Evolutionary conservation across 2,888 invertebrate genomes (phyloP).

Genomic region (Zaprionus bogoriensis): DNA sequence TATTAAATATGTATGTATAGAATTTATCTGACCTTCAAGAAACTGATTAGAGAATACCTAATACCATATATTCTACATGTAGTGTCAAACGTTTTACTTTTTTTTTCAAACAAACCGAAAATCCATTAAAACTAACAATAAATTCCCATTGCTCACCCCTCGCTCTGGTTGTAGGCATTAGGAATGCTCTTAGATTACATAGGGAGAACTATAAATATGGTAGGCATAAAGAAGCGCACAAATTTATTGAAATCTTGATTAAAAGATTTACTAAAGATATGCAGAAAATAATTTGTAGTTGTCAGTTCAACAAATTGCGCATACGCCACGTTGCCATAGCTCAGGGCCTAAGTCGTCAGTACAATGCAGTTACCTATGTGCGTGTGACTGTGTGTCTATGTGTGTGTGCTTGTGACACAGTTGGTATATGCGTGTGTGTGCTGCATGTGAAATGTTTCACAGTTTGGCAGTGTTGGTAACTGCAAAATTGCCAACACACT

Average conservation of each 20-base stretch:
- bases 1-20: too few relatives aligned
- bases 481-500: slow-evolving; percentile 26
- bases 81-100: too few relatives aligned
- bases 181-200: not conserved
- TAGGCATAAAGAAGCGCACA: not conserved
- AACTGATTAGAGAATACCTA: too few relatives aligned
- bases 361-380: slow-evolving; percentile 2
- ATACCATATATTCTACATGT: too few relatives aligned
- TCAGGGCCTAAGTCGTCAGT: slow-evolving; percentile 11
- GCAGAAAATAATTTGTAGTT: not conserved
- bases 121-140: not conserved
- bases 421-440: not conserved
- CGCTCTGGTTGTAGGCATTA: too few relatives aligned
- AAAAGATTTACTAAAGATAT: slow-evolving; percentile 3
- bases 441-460: slow-evolving; percentile 12
- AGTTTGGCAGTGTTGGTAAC: slow-evolving; percentile 19
- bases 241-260: slow-evolving; percentile 8
- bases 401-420: not conserved
- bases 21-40: too few relatives aligned
- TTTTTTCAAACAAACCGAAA: too few relatives aligned
- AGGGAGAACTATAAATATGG: not conserved
- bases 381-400: not conserved
- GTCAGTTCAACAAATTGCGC: slow-evolving; percentile 3
- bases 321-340: slow-evolving; percentile 19
- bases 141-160: not conserved